Percentiles rank a stretch among this genome's conserved stretches.
These are phyloP conservation scores for Pristionchus entomophagus DNA, from an alignment of 2,888 invertebrate species.

Conservation along the genomic window DNA sequence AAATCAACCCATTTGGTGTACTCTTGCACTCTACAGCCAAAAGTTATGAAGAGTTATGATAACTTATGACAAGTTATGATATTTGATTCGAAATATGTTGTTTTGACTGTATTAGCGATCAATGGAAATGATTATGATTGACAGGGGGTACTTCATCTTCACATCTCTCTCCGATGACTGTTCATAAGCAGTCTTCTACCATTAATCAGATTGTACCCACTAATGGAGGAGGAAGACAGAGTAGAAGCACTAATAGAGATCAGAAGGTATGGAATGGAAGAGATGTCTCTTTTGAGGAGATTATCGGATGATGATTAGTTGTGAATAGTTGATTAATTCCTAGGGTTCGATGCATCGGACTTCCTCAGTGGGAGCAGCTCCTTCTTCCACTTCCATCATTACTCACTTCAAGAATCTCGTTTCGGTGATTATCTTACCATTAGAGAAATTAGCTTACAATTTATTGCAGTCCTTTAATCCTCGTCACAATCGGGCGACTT, in stretches of 20 bases:
- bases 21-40: too few species aligned
- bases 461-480: conserved; percentile 42
- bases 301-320: background rate
- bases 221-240: conserved; percentile 45
- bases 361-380: conserved; percentile 62
- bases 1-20: too few species aligned
- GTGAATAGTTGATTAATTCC: background rate
- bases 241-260: conserved; percentile 36
- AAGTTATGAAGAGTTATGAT: too few species aligned
- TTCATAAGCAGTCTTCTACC: background rate
- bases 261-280: background rate
- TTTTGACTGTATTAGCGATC: too few species aligned
- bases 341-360: conserved; percentile 59
- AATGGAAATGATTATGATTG: background rate
- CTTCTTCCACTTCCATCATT: conserved; percentile 59
- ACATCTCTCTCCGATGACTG: conserved; percentile 32
- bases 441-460: background rate
- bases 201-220: background rate
- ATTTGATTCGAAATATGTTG: too few species aligned
- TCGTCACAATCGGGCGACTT: conserved; percentile 3
- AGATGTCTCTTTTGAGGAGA: background rate
- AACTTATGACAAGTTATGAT: too few species aligned
- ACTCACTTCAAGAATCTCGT: conserved; percentile 68
- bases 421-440: conserved; percentile 16
- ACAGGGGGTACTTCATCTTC: conserved; percentile 40